phyloP scores from a whole-genome alignment of 1,140 invertebrate genomes.

The Drosophila setifemur region DNA sequence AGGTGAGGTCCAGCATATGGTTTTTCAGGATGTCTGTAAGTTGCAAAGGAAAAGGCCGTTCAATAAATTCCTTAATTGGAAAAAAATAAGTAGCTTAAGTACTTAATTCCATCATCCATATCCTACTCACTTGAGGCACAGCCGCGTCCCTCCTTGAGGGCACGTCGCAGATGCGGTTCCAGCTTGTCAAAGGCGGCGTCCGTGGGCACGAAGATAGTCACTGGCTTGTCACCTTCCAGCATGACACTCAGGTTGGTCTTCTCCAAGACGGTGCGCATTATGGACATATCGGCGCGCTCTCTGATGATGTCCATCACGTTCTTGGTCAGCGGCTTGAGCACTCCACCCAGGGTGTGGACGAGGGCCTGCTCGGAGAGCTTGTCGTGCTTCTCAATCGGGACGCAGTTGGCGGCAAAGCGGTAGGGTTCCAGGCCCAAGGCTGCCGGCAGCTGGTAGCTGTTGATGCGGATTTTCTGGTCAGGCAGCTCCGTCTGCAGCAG shows the following conservation, averaged over 20 bases:
- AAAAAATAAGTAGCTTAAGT: not conserved
- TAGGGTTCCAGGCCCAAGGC: slow-evolving; percentile 72
- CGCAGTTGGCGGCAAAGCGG: slow-evolving; percentile 84
- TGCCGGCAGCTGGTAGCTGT: slow-evolving; percentile 84
- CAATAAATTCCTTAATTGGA: not conserved
- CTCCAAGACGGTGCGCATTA: slow-evolving; percentile 77
- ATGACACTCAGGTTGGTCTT: slow-evolving; percentile 76
- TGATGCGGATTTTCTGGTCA: slow-evolving; percentile 85
- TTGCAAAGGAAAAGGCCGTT: too few species aligned
- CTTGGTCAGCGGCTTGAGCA: slow-evolving; percentile 84
- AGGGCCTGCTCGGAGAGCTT: slow-evolving; percentile 86
- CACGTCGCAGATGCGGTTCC: slow-evolving; percentile 81
- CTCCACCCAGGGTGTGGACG: slow-evolving; percentile 86
- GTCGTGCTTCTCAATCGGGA: slow-evolving; percentile 83
- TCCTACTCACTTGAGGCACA: slow-evolving; percentile 83
- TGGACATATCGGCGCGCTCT: slow-evolving; percentile 79
- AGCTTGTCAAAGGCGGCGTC: slow-evolving; percentile 86
- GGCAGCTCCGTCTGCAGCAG: slow-evolving; percentile 82
- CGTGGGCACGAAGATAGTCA: slow-evolving; percentile 87
- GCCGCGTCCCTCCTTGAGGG: slow-evolving; percentile 82
- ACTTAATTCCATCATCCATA: too few species aligned
- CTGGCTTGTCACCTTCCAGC: slow-evolving; percentile 84
- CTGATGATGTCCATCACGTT: slow-evolving; percentile 82
- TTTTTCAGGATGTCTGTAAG: slow-evolving; percentile 85
- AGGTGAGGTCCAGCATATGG: slow-evolving; percentile 86